Percentiles rank a stretch among this genome's conserved stretches.
phyloP scores from a whole-genome alignment of 2,113 vertebrate species.

The Athene cunicularia region DNA sequence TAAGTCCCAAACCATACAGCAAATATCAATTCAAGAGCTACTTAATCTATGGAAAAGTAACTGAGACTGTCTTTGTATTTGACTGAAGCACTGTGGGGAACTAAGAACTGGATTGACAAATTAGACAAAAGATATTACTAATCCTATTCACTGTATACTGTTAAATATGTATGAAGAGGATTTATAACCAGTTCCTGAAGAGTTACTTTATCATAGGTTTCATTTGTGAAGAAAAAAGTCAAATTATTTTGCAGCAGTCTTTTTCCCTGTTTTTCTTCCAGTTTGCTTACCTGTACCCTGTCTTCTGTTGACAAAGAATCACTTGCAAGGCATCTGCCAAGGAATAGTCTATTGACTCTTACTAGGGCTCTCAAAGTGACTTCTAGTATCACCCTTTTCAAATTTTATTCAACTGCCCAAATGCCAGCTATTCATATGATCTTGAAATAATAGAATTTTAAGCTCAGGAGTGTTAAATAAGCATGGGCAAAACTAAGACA shows the following conservation, averaged over 20 bases:
- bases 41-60: slow-evolving; percentile 67
- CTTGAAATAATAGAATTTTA: slow-evolving; percentile 57
- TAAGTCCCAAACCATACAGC: slow-evolving; percentile 65
- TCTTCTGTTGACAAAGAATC: slow-evolving; percentile 9
- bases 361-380: background rate
- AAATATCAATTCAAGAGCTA: slow-evolving; percentile 66
- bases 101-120: slow-evolving; percentile 64
- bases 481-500: background rate
- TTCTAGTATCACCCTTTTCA: slow-evolving; percentile 22
- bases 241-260: slow-evolving; percentile 18
- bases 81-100: slow-evolving; percentile 57
- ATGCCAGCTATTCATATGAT: slow-evolving; percentile 5
- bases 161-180: slow-evolving; percentile 67
- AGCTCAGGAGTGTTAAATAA: slow-evolving; percentile 6
- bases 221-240: slow-evolving; percentile 48
- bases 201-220: slow-evolving; percentile 65
- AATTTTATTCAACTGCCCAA: slow-evolving; percentile 43
- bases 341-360: background rate
- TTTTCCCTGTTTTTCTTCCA: background rate
- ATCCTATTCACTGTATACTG: slow-evolving; percentile 62
- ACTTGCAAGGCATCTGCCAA: background rate
- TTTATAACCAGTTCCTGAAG: slow-evolving; percentile 65
- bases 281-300: background rate
- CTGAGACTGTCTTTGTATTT: slow-evolving; percentile 64
- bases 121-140: slow-evolving; percentile 68